Base-by-base conservation (phyloP, 2,888 invertebrate genomes). In the Ischnura elegans region DNA sequence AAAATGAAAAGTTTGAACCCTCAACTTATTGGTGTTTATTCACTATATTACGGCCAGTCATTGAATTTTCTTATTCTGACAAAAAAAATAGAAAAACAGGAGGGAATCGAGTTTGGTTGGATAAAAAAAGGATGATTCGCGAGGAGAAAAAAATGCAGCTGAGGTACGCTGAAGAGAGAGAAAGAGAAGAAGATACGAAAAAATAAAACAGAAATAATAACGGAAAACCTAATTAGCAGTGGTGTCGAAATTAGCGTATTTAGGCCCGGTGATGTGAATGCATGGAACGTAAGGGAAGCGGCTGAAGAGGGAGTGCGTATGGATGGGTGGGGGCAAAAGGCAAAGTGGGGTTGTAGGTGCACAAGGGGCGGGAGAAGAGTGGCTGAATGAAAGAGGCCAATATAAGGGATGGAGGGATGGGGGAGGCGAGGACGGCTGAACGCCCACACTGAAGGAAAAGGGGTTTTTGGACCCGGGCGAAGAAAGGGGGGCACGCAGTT, bases 191-290 rank as follows among this genome's bases (percentile, higher is more conserved):
- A 90, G 90, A 43, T 66, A 90, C n/a, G 61, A 90, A 90, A 43
- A 42, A 61, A 90, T 61, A 25, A 55, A 61, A 61, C 43, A 43
- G 42, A 90, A 90, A 66, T 25, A 43, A 61, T 42, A 61, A 55
- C 36, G 55, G 61, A 61, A 90, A 61, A 43, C n/a, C 43, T 90
- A 90, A 90, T 90, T 90, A 61, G 90, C 36, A 61, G 42, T 90
- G 90, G 61, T 43, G 90, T 90, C 55, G 66, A 90, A 90, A 90
- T 90, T 61, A 90, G 90, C 90, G 55, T 43, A 61, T 90, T 90
- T 43, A 42, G 61, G 61, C 61, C 61, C 90, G 42, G 19, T 43
- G 90, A 66, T 29, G 90, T 55, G 90, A 90, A 76, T 76, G 76
- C 36, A 45, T 86, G 86, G 86, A 45, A 86, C 45, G 86, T 8